Evolutionary conservation across 2,888 invertebrate species (phyloP).

Genomic region (Tachina fera): DNA sequence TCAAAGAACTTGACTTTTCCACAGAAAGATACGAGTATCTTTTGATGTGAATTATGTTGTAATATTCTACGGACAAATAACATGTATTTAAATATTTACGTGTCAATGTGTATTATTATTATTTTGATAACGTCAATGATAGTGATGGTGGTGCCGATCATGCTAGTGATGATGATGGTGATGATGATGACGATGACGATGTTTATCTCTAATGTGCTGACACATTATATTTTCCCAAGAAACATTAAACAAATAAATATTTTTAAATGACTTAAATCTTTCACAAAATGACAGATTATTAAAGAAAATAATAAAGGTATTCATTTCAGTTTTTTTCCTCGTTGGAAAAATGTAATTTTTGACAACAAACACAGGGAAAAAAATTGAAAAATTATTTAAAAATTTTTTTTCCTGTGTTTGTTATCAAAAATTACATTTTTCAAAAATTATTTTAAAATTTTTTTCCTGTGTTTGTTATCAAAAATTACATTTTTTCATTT

Average conservation of each 20-base stretch:
- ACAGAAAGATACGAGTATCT: slow-evolving; percentile 5
- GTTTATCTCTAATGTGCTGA: slow-evolving; percentile 59
- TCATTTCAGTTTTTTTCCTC: too few relatives aligned
- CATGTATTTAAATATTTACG: slow-evolving; percentile 9
- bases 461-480: too few relatives aligned
- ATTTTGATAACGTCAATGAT: background rate
- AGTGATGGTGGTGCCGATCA: background rate
- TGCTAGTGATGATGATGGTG: slow-evolving; percentile 17
- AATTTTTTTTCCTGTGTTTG: too few relatives aligned
- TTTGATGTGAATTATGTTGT: slow-evolving; percentile 54
- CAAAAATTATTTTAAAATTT: too few relatives aligned
- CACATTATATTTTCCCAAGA: slow-evolving; percentile 46
- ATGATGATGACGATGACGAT: slow-evolving; percentile 37
- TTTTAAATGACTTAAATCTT: slow-evolving; percentile 28
- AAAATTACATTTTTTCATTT: too few relatives aligned
- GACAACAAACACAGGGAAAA: too few relatives aligned
- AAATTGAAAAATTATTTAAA: too few relatives aligned
- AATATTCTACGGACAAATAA: slow-evolving; percentile 21
- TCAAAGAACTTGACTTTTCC: slow-evolving; percentile 55
- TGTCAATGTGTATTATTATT: slow-evolving; percentile 39
- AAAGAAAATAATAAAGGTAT: slow-evolving; percentile 37
- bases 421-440: too few relatives aligned
- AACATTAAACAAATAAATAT: slow-evolving; percentile 36
- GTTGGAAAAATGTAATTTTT: background rate
- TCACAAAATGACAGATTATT: slow-evolving; percentile 36